These are phyloP conservation scores for Rhea americana DNA, from an alignment of 2,113 vertebrate genomes.

Conservation along the genomic window DNA sequence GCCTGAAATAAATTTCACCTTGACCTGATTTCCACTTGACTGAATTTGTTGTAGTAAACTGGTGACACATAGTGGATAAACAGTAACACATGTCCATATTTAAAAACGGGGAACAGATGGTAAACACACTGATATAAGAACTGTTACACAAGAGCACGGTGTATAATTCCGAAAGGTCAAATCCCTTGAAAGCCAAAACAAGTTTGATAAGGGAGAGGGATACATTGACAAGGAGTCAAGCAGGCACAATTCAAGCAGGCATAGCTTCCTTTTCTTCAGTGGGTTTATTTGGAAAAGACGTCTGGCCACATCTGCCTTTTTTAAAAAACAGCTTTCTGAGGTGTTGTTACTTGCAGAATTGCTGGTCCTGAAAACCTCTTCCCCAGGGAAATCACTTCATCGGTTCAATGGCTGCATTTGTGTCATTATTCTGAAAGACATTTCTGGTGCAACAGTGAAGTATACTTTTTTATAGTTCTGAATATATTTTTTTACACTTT, in stretches of 20 bases:
- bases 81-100: constrained; percentile 64
- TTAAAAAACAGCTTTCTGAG: neutral
- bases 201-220: constrained; percentile 38
- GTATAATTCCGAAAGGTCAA: constrained; percentile 63
- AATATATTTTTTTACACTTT: neutral
- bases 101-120: constrained; percentile 68
- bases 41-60: constrained; percentile 74
- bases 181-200: constrained; percentile 28
- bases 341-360: neutral
- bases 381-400: neutral
- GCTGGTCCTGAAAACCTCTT: neutral
- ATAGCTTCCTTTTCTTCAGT: neutral
- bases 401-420: neutral
- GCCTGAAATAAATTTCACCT: constrained; percentile 75
- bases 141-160: constrained; percentile 62
- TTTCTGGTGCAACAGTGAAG: neutral
- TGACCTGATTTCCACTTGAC: constrained; percentile 72
- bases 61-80: constrained; percentile 76
- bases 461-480: neutral
- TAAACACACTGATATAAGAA: constrained; percentile 67
- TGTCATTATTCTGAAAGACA: neutral
- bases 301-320: constrained; percentile 11
- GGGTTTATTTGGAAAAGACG: neutral
- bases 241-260: neutral
- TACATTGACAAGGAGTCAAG: constrained; percentile 33